Conservation (phyloP, 2,113 vertebrate species). For the Tangachromis dhanisi region DNA sequence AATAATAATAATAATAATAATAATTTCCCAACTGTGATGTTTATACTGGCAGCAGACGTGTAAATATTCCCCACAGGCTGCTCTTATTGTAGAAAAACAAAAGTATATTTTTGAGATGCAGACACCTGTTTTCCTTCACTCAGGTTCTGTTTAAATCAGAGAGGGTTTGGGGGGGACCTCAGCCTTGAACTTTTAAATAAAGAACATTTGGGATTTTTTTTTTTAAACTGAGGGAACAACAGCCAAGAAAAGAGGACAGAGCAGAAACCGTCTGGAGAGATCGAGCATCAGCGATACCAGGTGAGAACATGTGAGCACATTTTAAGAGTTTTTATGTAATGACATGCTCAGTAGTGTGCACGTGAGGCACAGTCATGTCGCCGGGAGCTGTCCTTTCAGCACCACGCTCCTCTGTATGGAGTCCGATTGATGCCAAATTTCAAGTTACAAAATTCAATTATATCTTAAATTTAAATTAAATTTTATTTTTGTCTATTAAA, state of each 20-base stretch:
- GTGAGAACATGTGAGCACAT: constrained; percentile 31
- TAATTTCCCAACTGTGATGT: constrained; percentile 27
- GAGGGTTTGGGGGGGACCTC: background rate
- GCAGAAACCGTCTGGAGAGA: constrained; percentile 23
- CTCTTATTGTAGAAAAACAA: background rate
- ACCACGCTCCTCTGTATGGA: background rate
- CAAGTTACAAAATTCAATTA: background rate
- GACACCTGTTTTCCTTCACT: constrained; percentile 9
- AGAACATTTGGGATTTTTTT: background rate
- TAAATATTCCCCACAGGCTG: constrained; percentile 26
- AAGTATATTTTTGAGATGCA: constrained; percentile 39
- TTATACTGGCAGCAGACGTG: constrained; percentile 38
- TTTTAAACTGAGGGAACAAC: background rate
- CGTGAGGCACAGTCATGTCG: background rate
- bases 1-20: background rate
- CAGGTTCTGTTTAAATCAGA: constrained; percentile 18
- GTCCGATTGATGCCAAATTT: background rate
- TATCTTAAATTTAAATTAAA: background rate
- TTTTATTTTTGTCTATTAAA: background rate
- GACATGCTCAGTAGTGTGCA: background rate
- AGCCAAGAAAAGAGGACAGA: constrained; percentile 18
- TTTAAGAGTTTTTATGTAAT: background rate
- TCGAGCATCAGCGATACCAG: constrained; percentile 28
- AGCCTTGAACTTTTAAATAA: constrained; percentile 11
- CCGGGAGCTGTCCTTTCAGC: background rate